Evolutionary conservation across 2,888 invertebrate genomes (phyloP).

Genomic region (Selenia dentaria): DNA sequence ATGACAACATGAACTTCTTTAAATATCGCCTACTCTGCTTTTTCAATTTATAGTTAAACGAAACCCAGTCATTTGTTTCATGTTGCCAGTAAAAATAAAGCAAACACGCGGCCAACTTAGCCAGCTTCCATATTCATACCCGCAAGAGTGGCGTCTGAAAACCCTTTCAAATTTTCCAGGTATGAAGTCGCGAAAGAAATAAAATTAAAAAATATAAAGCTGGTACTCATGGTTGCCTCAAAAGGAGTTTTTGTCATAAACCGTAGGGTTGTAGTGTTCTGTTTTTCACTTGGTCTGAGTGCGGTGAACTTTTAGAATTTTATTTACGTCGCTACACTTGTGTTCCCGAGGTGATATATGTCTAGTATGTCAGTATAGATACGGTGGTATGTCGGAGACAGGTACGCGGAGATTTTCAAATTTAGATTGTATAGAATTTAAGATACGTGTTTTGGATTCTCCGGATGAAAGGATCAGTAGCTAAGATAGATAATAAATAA

Average conservation of each 20-base stretch:
- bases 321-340: conserved; percentile 21
- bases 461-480: no score
- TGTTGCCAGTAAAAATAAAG: neutral
- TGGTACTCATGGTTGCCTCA: conserved; percentile 22
- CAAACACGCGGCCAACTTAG: neutral
- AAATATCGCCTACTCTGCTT: no score
- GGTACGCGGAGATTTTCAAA: no score
- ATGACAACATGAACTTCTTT: no score
- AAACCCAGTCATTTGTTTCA: no score
- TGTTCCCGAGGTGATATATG: conserved; percentile 1
- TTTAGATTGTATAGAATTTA: no score
- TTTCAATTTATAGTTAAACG: no score
- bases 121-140: conserved; percentile 9
- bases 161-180: conserved; percentile 28
- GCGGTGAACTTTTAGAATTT: conserved; percentile 18
- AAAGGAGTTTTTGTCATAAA: conserved; percentile 26
- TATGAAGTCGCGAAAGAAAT: conserved; percentile 18
- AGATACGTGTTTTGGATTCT: no score
- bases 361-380: neutral
- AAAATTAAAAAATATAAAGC: conserved; percentile 25
- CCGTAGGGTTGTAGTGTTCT: conserved; percentile 15
- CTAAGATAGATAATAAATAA: no score
- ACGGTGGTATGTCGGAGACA: no score
- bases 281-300: conserved; percentile 33
- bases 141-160: conserved; percentile 29